Evolutionary conservation across 1,140 invertebrate genomes (phyloP).

Genomic region (Aphaenogaster rudis): DNA sequence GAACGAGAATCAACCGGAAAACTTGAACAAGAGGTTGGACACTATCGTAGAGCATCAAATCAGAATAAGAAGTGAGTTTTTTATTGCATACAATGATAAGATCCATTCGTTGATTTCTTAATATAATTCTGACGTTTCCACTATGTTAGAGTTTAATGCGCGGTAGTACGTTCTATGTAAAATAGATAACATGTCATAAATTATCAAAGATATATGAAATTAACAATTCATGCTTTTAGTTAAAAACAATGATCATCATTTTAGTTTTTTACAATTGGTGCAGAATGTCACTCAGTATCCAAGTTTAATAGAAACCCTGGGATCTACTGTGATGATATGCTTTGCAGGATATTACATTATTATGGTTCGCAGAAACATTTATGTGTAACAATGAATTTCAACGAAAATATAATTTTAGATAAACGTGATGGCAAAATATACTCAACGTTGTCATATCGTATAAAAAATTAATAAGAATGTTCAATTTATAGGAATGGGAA

Average conservation of each 20-base stretch:
- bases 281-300: slow-evolving; percentile 60
- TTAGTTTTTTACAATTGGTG: slow-evolving; percentile 58
- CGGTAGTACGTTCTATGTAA: background rate
- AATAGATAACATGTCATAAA: background rate
- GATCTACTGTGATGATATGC: slow-evolving; percentile 73
- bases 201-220: background rate
- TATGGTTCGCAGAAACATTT: slow-evolving; percentile 41
- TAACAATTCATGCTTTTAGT: background rate
- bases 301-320: slow-evolving; percentile 69
- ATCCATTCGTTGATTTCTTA: background rate
- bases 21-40: slow-evolving; percentile 8
- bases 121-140: background rate
- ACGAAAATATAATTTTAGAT: background rate
- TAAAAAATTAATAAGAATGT: background rate
- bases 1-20: background rate
- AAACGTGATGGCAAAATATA: background rate
- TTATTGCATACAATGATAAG: background rate
- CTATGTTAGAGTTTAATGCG: background rate
- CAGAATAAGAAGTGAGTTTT: slow-evolving; percentile 37
- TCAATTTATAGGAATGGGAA: slow-evolving; percentile 70
- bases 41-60: slow-evolving; percentile 61
- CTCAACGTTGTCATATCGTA: background rate
- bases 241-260: slow-evolving; percentile 3
- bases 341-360: slow-evolving; percentile 62
- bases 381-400: background rate